These are phyloP conservation scores for Vidua chalybeata DNA, from an alignment of 2,113 vertebrate species.

Conservation along the genomic window DNA sequence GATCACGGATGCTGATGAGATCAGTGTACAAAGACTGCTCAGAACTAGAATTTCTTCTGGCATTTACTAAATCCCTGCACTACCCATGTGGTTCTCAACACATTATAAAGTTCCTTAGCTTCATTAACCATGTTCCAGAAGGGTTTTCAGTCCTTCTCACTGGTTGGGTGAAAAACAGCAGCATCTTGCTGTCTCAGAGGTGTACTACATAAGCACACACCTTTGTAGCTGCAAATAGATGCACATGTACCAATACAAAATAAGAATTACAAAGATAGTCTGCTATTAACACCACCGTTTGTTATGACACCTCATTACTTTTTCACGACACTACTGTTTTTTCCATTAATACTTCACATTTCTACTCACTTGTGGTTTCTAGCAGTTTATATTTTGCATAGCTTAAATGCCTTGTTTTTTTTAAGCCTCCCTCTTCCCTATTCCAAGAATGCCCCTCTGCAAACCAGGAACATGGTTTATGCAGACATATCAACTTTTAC, in stretches of 20 bases:
- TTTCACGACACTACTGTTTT: conserved; percentile 31
- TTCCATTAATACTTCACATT: conserved; percentile 36
- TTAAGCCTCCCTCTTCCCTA: background rate
- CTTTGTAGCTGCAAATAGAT: background rate
- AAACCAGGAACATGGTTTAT: background rate
- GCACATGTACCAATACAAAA: background rate
- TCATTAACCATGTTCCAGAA: background rate
- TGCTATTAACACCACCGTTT: background rate
- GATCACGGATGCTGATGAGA: background rate
- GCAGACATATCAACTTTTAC: background rate
- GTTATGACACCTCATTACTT: conserved; percentile 28
- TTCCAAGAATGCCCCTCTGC: background rate
- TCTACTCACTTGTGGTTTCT: conserved; percentile 9
- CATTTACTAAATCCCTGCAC: background rate
- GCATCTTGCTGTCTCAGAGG: background rate
- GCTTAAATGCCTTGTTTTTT: background rate
- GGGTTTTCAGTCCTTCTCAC: background rate
- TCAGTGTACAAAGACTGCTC: conserved; percentile 36
- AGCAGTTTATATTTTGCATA: conserved; percentile 34
- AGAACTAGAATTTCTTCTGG: conserved; percentile 35
- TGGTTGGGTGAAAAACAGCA: background rate
- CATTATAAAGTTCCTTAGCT: background rate
- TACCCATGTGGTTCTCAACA: background rate
- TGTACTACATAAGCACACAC: background rate
- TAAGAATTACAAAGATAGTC: background rate